Conservation (phyloP, 2,113 vertebrate genomes). For the Corythornis vintsioides region DNA sequence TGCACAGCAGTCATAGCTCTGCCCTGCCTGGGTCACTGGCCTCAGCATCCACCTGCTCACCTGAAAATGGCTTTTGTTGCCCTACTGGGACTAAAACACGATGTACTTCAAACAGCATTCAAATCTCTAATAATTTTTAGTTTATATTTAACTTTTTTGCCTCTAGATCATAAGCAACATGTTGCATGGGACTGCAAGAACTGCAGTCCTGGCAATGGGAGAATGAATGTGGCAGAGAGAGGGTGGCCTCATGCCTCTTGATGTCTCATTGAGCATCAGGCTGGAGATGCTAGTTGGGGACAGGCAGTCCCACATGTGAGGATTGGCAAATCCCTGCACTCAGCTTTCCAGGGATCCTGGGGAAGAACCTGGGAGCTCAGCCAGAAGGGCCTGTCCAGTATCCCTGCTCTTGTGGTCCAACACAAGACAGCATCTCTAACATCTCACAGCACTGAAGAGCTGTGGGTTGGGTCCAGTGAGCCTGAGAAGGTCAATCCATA, state of each 20-base stretch:
- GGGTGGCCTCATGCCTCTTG: rapidly evolving
- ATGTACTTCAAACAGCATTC: rapidly evolving
- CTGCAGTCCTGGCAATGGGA: neutral
- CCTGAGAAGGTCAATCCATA: rapidly evolving
- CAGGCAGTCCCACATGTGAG: neutral
- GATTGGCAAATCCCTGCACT: no score
- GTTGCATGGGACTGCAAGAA: neutral
- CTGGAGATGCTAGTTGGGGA: neutral
- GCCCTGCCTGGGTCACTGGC: neutral
- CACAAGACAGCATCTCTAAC: neutral
- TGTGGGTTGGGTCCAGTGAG: rapidly evolving
- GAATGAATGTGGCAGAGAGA: neutral
- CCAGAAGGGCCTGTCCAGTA: neutral
- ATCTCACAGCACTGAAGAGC: neutral
- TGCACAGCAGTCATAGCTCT: neutral
- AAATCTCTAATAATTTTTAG: rapidly evolving
- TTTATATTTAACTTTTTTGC: neutral
- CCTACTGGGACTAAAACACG: neutral
- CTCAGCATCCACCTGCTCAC: neutral
- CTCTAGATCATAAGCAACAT: neutral
- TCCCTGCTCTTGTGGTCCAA: neutral
- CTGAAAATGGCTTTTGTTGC: neutral
- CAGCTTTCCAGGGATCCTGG: neutral
- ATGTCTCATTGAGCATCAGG: rapidly evolving
- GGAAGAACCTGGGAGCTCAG: no score